phyloP scores from a whole-genome alignment of 2,888 invertebrate species.

The Xylota segnis region DNA sequence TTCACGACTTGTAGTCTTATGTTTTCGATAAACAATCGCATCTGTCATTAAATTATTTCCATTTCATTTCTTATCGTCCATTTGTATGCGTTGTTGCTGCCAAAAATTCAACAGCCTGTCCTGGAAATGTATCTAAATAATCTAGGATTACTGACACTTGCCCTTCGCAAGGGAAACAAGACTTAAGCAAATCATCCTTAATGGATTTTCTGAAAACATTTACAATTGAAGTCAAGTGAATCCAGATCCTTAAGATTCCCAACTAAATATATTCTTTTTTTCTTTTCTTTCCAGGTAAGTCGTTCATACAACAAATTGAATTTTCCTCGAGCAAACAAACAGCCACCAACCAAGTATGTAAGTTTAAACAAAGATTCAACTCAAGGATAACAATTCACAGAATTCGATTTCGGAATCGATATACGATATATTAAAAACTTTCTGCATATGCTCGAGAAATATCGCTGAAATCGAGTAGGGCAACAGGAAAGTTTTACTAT shows the following conservation, averaged over 20 bases:
- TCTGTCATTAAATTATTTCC: not conserved
- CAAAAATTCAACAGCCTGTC: not conserved
- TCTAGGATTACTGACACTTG: not conserved
- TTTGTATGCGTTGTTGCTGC: not conserved
- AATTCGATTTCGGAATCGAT: conserved; percentile 43
- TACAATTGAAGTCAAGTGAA: conserved; percentile 8
- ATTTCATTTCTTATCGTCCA: not conserved
- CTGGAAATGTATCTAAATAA: not conserved
- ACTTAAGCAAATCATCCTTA: conserved; percentile 5
- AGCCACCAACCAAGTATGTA: conserved; percentile 54
- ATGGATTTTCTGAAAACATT: conserved; percentile 24
- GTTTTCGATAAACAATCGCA: not conserved
- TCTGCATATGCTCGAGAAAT: conserved; percentile 26
- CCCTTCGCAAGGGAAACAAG: not conserved
- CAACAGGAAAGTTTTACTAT: conserved; percentile 26
- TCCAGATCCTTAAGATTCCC: not conserved
- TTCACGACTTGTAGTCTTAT: too few relatives aligned
- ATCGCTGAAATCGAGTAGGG: conserved; percentile 23
- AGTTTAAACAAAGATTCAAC: conserved; percentile 55
- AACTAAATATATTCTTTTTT: not conserved
- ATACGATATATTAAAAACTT: conserved; percentile 25
- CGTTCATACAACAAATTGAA: conserved; percentile 48
- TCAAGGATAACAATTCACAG: conserved; percentile 48
- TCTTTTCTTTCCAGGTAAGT: conserved; percentile 65
- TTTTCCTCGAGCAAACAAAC: conserved; percentile 27